These are phyloP conservation scores for Phalangium opilio DNA, from an alignment of 2,888 invertebrate species.

Conservation along the genomic window DNA sequence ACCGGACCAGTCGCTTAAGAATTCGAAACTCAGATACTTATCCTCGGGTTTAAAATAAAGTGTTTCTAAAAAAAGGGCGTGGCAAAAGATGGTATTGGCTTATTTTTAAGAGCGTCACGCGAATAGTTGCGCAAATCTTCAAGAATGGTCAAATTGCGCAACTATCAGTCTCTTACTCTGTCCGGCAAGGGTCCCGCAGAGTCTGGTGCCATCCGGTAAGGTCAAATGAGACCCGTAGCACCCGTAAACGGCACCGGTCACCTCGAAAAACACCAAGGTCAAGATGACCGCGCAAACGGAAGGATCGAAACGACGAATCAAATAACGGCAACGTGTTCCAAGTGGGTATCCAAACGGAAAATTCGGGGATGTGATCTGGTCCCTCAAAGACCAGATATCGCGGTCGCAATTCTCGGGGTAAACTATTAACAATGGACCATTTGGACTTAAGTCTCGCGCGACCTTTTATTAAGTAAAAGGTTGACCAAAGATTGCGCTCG, in stretches of 20 bases:
- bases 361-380: constrained; percentile 15
- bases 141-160: no score
- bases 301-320: constrained; percentile 12
- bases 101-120: no score
- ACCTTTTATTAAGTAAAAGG: no score
- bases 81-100: no score
- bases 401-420: constrained; percentile 8
- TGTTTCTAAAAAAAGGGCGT: no score
- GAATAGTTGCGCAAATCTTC: no score
- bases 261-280: constrained; percentile 13
- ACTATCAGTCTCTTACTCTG: no score
- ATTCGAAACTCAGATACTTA: constrained; percentile 12
- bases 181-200: constrained; percentile 12
- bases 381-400: constrained; percentile 10
- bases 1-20: constrained; percentile 17
- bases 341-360: constrained; percentile 18
- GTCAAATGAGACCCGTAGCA: no score
- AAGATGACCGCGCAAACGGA: constrained; percentile 15
- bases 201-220: constrained; percentile 13
- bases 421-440: not conserved
- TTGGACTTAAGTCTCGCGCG: not conserved
- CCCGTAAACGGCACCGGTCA: not conserved
- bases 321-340: constrained; percentile 17
- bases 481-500: no score
- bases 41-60: no score